Percentiles rank a stretch among this genome's conserved stretches.
These are phyloP conservation scores for Callyntrura guangdongensis DNA, from an alignment of 2,888 invertebrate species.

Conservation along the genomic window DNA sequence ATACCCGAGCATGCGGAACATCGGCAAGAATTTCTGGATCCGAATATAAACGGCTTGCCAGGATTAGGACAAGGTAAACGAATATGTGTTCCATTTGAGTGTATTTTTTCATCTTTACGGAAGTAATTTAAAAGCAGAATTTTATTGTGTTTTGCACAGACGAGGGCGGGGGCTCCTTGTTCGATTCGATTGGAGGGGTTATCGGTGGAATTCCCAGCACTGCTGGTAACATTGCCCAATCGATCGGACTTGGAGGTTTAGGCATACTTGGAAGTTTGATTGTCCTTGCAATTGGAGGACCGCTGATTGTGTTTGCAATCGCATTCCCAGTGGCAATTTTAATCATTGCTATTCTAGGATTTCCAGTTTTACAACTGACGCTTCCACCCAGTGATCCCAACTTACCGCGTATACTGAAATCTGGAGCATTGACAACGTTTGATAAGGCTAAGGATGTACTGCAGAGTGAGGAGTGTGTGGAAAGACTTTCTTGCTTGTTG, in stretches of 20 bases:
- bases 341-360: conserved; percentile 71
- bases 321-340: conserved; percentile 72
- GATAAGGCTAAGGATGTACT: conserved; percentile 70
- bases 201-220: conserved; percentile 55
- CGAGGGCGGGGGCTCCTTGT: conserved; percentile 44
- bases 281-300: conserved; percentile 51
- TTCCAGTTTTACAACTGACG: conserved; percentile 76
- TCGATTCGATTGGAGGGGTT: conserved; percentile 63
- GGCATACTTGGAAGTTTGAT: conserved; percentile 43
- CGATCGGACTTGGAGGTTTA: conserved; percentile 57
- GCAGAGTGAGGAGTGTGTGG: conserved; percentile 82
- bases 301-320: conserved; percentile 73
- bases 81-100: too few relatives aligned
- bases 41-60: background rate
- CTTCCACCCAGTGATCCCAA: conserved; percentile 62
- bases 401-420: conserved; percentile 34
- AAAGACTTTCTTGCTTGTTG: conserved; percentile 81
- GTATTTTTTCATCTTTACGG: too few relatives aligned
- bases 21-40: conserved; percentile 51
- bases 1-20: conserved; percentile 31
- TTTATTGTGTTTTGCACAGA: background rate
- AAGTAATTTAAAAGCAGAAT: too few relatives aligned
- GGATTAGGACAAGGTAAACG: conserved; percentile 11
- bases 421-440: conserved; percentile 51
- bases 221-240: conserved; percentile 52